Percentiles rank a stretch among this genome's conserved stretches.
Evolutionary conservation across 2,797 vertebrate species (phyloP).

Genomic region (Prunella strophiata): DNA sequence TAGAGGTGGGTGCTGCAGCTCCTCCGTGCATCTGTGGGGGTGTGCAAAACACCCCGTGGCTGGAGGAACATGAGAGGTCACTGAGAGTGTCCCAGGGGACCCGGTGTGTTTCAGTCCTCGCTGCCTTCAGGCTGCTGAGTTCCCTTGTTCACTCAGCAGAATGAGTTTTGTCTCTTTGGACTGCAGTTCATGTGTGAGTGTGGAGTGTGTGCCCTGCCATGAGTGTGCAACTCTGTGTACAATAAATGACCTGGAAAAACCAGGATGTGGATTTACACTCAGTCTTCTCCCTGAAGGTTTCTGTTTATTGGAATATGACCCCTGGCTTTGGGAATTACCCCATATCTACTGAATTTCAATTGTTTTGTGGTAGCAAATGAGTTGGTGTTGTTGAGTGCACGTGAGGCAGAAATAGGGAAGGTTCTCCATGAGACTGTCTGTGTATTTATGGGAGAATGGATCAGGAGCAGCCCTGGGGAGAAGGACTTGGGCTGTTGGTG

Average conservation of each 20-base stretch:
- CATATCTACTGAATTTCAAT: not conserved
- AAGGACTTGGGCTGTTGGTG: not conserved
- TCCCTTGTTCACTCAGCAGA: not conserved
- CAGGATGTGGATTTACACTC: not conserved
- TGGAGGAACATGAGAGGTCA: not conserved
- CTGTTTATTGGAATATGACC: not conserved
- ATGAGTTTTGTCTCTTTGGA: not conserved
- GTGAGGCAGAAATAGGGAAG: not conserved
- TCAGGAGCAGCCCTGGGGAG: not conserved
- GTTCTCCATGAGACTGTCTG: not conserved
- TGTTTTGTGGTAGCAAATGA: not conserved
- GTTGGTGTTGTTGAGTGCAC: not conserved
- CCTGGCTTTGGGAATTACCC: not conserved
- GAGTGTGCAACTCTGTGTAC: not conserved
- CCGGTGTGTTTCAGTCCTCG: accelerated
- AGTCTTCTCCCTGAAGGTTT: not conserved
- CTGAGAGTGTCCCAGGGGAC: not conserved
- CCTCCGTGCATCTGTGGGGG: not conserved
- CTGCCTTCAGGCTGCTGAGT: not conserved
- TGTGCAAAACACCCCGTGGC: not conserved
- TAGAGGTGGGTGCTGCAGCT: not conserved
- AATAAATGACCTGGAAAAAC: conserved; percentile 9
- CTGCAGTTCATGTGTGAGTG: not conserved
- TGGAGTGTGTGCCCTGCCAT: not conserved
- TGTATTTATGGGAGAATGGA: accelerated